phyloP scores from a whole-genome alignment of 2,797 vertebrate species.

The Hoplostethus mediterraneus region DNA sequence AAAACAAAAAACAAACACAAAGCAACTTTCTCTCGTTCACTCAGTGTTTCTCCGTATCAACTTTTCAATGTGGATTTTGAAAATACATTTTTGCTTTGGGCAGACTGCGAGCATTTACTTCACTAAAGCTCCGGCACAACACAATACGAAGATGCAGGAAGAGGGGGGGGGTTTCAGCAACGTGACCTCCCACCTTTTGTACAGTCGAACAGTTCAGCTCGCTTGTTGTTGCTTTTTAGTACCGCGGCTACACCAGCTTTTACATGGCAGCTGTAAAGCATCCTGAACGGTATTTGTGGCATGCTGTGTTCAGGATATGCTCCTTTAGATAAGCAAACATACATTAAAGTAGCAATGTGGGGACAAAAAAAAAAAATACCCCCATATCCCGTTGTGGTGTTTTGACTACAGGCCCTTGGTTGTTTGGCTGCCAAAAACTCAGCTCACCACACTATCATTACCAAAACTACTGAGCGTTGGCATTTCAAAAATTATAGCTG shows the following conservation, averaged over 20 bases:
- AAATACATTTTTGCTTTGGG: neutral
- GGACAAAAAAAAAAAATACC: slow-evolving; percentile 22
- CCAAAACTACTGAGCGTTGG: slow-evolving; percentile 25
- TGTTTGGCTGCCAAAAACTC: slow-evolving; percentile 25
- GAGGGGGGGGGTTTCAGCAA: neutral
- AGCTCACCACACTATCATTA: slow-evolving; percentile 25
- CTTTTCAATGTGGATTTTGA: neutral
- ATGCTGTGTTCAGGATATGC: slow-evolving; percentile 20
- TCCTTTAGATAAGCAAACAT: slow-evolving; percentile 52
- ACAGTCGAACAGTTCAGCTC: slow-evolving; percentile 24
- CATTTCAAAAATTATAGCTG: slow-evolving; percentile 14
- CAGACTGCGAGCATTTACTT: slow-evolving; percentile 4
- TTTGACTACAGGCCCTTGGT: slow-evolving; percentile 30
- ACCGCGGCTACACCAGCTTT: slow-evolving; percentile 10
- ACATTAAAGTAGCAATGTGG: slow-evolving; percentile 37
- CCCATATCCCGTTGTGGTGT: slow-evolving; percentile 43
- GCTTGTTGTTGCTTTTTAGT: slow-evolving; percentile 50
- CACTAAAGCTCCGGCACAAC: neutral
- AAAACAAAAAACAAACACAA: slow-evolving; percentile 10
- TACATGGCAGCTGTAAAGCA: slow-evolving; percentile 17
- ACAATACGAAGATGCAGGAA: slow-evolving; percentile 2
- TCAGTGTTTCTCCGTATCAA: neutral
- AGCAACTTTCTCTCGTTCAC: slow-evolving; percentile 17
- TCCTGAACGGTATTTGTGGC: slow-evolving; percentile 30
- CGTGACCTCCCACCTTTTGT: slow-evolving; percentile 42